Percentiles rank a stretch among this genome's conserved stretches.
Conservation (phyloP, 2,797 vertebrate species). For the Rousettus madagascariensis region DNA sequence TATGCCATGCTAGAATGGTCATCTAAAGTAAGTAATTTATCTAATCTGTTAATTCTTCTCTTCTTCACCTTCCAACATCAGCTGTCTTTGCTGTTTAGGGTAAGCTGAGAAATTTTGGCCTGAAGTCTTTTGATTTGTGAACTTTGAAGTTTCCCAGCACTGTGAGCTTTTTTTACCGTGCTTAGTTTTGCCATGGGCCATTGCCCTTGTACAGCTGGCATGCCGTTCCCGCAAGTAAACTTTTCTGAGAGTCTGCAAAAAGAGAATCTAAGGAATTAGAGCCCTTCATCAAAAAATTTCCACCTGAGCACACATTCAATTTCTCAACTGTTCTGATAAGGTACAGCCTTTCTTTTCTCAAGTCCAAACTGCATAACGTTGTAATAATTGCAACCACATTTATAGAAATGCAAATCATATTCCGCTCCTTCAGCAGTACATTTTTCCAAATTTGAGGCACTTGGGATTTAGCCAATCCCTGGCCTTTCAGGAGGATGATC, state of each 20-base stretch:
- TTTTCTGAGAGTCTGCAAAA: constrained; percentile 13
- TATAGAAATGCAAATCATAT: constrained; percentile 42
- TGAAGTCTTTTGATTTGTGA: neutral
- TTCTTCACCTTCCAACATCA: neutral
- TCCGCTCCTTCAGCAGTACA: neutral
- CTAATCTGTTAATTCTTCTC: neutral
- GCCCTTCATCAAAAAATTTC: constrained; percentile 37
- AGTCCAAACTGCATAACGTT: neutral
- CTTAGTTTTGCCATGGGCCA: neutral
- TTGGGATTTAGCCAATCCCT: neutral
- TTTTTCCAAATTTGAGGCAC: constrained; percentile 30
- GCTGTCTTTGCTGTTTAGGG: neutral
- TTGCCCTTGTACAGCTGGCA: neutral
- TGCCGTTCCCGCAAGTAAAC: neutral
- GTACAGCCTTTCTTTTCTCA: constrained; percentile 34
- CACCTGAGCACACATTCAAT: constrained; percentile 56
- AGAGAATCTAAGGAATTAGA: constrained; percentile 32
- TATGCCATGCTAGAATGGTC: neutral
- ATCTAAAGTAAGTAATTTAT: neutral
- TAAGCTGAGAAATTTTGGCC: neutral
- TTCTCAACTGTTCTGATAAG: constrained; percentile 47
- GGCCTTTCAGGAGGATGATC: neutral
- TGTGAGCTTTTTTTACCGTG: neutral
- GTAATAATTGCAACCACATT: constrained; percentile 16
- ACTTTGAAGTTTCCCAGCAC: neutral